Base-by-base conservation (phyloP, 2,113 vertebrate genomes). In the Pelusios castaneus region DNA sequence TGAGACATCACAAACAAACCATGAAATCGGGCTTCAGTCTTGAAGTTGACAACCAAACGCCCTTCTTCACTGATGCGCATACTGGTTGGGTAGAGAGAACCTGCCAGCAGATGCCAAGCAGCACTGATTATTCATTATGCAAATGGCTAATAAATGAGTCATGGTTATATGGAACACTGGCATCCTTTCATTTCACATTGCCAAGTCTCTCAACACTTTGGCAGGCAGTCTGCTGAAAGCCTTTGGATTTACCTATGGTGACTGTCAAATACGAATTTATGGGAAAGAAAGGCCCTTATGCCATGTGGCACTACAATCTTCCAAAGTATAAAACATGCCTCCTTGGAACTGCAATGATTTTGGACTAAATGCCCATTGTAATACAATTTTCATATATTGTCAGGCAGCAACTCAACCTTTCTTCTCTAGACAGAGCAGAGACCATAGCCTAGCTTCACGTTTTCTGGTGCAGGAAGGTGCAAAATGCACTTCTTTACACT, bases 51-150 rank as follows among this genome's bases (percentile, higher is more conserved):
- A 22, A 99, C 99, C 96, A 99, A 93, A 76, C 98, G 98, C 0
- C 99, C 99, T 90, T 99, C 98, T 1, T 99, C 98, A 13, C 98
- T 98, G 47, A 99, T 99, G 9, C 99, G 98, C 99, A 99, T 99
- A 96, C 99, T 99, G 80, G 98, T 99, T 1, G 99, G 99, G 91
- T 99, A 99, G 75, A 99, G 97, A 1, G 99, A 98, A 92, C 99
- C 99, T 99, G 95, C 4, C 14, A 51, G 52, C 49, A 94, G 75
- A 82, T 76, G 31, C 1, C 27, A 89, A 34, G 78, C 17, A 67
- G 29, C 51, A 41, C 60, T 1, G 70, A 67, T 89, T 38, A 81
- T 60, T 43, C 56, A 47, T 55, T 4, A 89, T 45, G 84, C 76
- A 92, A 49, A 29, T 45, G 25, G 41, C 12, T 19, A 77, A 80